Percentiles rank a stretch among this genome's conserved stretches.
These are phyloP conservation scores for Cottoperca gobio DNA, from an alignment of 2,797 vertebrate species.

Conservation along the genomic window DNA sequence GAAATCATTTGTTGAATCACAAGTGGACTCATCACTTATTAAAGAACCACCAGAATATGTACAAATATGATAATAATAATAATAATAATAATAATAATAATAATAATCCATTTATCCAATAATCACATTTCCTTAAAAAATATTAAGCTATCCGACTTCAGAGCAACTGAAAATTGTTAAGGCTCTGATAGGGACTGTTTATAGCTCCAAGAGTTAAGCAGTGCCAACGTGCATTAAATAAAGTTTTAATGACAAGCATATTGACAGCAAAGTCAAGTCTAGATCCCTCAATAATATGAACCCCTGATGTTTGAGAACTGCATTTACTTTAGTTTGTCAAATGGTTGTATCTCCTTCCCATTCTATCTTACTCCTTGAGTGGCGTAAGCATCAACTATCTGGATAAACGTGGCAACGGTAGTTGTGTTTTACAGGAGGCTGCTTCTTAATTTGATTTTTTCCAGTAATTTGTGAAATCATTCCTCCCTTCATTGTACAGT, in stretches of 20 bases:
- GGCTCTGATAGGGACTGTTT: background rate
- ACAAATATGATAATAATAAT: background rate
- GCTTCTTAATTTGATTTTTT: background rate
- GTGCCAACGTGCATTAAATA: background rate
- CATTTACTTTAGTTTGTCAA: background rate
- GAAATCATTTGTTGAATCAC: background rate
- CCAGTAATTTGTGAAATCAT: background rate
- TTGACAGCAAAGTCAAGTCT: slow-evolving; percentile 14
- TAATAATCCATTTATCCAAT: too few species aligned
- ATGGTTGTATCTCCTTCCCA: background rate
- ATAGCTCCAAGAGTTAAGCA: background rate
- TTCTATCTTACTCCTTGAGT: background rate
- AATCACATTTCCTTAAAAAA: slow-evolving; percentile 4
- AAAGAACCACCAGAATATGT: background rate
- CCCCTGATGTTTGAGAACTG: slow-evolving; percentile 1
- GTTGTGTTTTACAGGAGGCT: background rate
- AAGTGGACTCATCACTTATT: background rate
- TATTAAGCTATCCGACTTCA: background rate
- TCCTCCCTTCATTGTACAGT: background rate
- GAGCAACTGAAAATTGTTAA: background rate
- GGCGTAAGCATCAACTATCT: background rate
- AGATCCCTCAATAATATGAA: slow-evolving; percentile 9
- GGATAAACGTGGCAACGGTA: background rate
- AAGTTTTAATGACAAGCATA: slow-evolving; percentile 20
- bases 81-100: too few species aligned